Conservation (phyloP, 53 echinoderm and acorn worm genomes). For the Patiria pectinifera region DNA sequence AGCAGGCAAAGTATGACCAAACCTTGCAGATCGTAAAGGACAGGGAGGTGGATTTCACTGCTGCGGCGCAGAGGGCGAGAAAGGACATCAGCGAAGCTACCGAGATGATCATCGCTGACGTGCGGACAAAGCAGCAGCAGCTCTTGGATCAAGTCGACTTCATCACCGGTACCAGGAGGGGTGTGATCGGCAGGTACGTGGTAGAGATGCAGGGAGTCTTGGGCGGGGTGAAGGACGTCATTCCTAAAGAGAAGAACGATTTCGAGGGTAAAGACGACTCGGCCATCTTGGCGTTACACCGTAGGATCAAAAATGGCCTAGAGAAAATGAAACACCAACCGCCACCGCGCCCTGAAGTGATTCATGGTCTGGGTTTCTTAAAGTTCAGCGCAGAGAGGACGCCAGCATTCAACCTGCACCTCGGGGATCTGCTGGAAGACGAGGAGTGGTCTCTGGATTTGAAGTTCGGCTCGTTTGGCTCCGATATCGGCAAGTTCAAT, state of each 20-base stretch:
- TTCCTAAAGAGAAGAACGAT: not conserved
- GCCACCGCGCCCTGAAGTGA: constrained; percentile 22
- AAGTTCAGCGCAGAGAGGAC: constrained; percentile 43
- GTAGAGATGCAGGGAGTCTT: constrained; percentile 6
- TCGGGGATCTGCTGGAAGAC: constrained; percentile 37
- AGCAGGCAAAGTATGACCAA: constrained; percentile 20
- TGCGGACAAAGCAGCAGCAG: constrained; percentile 17
- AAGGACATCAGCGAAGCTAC: constrained; percentile 1
- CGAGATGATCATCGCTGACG: constrained; percentile 22
- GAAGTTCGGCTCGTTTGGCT: constrained; percentile 43
- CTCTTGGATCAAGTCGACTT: constrained; percentile 19
- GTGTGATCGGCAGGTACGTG: not conserved
- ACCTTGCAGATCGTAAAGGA: not conserved
- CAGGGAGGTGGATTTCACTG: constrained; percentile 32
- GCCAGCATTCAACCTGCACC: constrained; percentile 44
- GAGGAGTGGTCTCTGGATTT: constrained; percentile 46
- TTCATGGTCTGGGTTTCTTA: constrained; percentile 30
- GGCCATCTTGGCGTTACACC: not conserved
- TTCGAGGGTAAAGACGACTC: constrained; percentile 15
- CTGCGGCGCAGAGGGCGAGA: constrained; percentile 8
- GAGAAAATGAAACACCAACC: constrained; percentile 20
- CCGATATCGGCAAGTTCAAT: constrained; percentile 42
- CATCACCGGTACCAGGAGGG: not conserved
- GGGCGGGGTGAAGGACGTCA: not conserved
- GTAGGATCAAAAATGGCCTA: not conserved